A percentile compares a stretch with the other conserved stretches of the same genome.
Evolutionary conservation across 2,797 vertebrate genomes (phyloP).

Genomic region (Tokudaia tokunoshimensis): DNA sequence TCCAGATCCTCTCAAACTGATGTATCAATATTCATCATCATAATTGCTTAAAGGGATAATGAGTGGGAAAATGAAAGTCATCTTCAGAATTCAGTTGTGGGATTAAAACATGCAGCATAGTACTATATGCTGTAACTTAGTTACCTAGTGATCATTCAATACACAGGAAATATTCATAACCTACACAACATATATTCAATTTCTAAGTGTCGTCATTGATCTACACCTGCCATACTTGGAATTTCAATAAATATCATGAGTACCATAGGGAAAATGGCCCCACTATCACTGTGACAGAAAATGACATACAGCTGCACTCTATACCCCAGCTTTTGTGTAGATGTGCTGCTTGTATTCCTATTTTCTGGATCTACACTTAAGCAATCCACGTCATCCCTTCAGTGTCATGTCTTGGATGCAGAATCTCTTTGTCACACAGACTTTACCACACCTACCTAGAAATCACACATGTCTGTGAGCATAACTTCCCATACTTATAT

Average conservation of each 20-base stretch:
- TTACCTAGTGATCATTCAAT: not conserved
- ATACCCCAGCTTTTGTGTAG: not conserved
- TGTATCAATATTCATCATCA: not conserved
- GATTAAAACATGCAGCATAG: constrained; percentile 21
- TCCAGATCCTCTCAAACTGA: not conserved
- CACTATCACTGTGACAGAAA: not conserved
- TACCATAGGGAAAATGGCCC: not conserved
- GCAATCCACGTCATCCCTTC: not conserved
- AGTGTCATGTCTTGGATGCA: not conserved
- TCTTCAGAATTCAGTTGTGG: constrained; percentile 15
- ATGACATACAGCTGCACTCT: not conserved
- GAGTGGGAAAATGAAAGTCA: not conserved
- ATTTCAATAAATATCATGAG: not conserved
- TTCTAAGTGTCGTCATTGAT: not conserved
- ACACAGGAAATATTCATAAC: constrained; percentile 3
- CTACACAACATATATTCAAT: not conserved
- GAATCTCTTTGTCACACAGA: not conserved
- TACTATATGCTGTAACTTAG: not conserved
- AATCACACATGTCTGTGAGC: not conserved
- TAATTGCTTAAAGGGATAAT: not conserved
- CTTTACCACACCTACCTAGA: not conserved
- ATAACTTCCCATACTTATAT: not conserved
- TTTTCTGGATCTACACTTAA: not conserved
- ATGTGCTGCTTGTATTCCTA: not conserved
- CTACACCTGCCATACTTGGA: not conserved